These are phyloP conservation scores for Brachionus calyciflorus DNA, from an alignment of 1,140 invertebrate genomes.

Conservation along the genomic window DNA sequence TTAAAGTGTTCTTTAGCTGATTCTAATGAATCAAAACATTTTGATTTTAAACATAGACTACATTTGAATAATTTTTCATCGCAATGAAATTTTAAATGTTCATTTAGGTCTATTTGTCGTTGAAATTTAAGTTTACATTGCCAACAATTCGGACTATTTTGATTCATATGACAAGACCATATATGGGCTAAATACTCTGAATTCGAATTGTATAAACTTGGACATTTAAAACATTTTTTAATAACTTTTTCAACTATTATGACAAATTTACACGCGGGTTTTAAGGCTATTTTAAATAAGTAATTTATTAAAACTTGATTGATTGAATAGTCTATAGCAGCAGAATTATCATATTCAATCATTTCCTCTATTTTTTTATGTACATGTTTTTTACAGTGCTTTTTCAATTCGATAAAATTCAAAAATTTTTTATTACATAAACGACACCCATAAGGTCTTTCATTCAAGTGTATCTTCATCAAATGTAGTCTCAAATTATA, in stretches of 20 bases:
- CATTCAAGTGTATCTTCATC: constrained; percentile 25
- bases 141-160: neutral
- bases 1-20: neutral
- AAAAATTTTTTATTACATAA: neutral
- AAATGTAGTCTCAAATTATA: neutral
- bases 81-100: neutral
- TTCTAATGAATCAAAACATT: neutral
- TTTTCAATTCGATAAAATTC: constrained; percentile 7
- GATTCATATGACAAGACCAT: neutral
- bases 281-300: too few relatives aligned
- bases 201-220: neutral
- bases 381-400: neutral
- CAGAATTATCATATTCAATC: constrained; percentile 18
- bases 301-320: too few relatives aligned
- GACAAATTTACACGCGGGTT: neutral
- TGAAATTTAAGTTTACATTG: neutral
- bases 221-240: neutral
- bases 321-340: too few relatives aligned
- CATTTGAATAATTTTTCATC: neutral
- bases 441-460: constrained; percentile 25
- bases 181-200: constrained; percentile 6
- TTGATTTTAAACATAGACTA: neutral
- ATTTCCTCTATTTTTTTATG: neutral
- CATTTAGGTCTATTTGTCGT: neutral
- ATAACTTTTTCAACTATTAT: neutral